Percentiles rank a stretch among this genome's conserved stretches.
These are phyloP conservation scores for Cynodonichthys magdalenae DNA, from an alignment of 2,797 vertebrate species.

Conservation along the genomic window DNA sequence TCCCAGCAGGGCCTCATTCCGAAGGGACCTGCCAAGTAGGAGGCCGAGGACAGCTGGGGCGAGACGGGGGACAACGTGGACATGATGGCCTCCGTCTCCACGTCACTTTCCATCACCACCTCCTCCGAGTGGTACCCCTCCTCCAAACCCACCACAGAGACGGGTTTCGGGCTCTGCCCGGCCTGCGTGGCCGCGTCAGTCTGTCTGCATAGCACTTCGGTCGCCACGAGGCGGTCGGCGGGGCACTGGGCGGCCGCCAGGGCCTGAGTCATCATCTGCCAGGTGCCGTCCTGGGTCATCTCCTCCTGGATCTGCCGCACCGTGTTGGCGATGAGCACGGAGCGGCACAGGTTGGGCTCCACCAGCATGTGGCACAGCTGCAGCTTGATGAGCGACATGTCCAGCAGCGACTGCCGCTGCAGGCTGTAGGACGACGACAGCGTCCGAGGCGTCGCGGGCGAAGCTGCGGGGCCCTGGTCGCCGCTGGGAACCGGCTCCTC, in stretches of 20 bases:
- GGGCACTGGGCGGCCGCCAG: conserved; percentile 82
- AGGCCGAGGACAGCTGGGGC: conserved; percentile 59
- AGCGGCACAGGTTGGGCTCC: conserved; percentile 95
- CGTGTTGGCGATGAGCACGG: conserved; percentile 97
- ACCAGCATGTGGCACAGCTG: conserved; percentile 98
- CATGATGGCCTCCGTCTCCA: conserved; percentile 70
- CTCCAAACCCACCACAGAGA: conserved; percentile 64
- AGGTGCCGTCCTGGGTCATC: conserved; percentile 95
- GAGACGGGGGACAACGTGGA: conserved; percentile 66
- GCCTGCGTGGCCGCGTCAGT: conserved; percentile 76
- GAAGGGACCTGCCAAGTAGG: conserved; percentile 76
- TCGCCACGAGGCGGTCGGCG: conserved; percentile 87
- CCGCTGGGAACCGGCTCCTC: conserved; percentile 82
- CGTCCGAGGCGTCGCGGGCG: conserved; percentile 60
- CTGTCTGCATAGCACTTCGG: conserved; percentile 89
- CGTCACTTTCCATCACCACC: conserved; percentile 76
- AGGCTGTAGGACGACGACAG: conserved; percentile 87
- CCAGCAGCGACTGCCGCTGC: conserved; percentile 94
- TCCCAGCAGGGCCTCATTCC: conserved; percentile 84
- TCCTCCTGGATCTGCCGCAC: conserved; percentile 98
- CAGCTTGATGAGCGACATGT: conserved; percentile 98
- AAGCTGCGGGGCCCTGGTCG: conserved; percentile 79
- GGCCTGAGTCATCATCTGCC: conserved; percentile 86
- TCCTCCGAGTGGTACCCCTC: conserved; percentile 76
- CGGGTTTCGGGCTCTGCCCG: conserved; percentile 74